phyloP scores from a whole-genome alignment of 2,113 vertebrate species.

The Emydura subglobosa region DNA sequence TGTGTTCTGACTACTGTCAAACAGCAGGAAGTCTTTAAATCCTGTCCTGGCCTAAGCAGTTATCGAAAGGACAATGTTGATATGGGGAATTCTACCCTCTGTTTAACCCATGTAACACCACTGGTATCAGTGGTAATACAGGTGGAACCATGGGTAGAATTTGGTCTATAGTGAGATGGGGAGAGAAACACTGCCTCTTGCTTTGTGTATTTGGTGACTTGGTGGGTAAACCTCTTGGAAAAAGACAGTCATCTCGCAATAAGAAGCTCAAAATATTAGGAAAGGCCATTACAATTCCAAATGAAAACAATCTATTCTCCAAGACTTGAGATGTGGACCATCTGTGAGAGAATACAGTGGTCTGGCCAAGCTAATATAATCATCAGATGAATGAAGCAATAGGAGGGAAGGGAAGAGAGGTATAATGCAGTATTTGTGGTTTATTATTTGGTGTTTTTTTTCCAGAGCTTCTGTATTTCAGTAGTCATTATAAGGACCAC shows the following conservation, averaged over 20 bases:
- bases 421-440: background rate
- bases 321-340: background rate
- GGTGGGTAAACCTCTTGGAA: background rate
- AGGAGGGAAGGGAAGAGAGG: background rate
- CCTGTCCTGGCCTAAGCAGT: background rate
- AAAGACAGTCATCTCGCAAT: background rate
- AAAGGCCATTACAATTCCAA: background rate
- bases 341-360: background rate
- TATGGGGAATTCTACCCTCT: background rate
- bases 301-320: background rate
- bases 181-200: background rate
- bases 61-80: background rate
- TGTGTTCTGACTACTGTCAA: background rate
- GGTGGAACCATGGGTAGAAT: background rate
- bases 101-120: background rate
- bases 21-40: background rate
- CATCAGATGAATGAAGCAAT: background rate
- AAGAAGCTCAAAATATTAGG: background rate
- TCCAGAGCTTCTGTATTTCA: background rate
- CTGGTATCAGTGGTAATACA: background rate
- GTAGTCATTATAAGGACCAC: background rate
- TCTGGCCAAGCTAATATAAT: background rate
- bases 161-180: background rate
- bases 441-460: background rate
- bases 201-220: background rate